These are phyloP conservation scores for Acipenser ruthenus DNA, from an alignment of 2,797 vertebrate genomes.

Conservation along the genomic window DNA sequence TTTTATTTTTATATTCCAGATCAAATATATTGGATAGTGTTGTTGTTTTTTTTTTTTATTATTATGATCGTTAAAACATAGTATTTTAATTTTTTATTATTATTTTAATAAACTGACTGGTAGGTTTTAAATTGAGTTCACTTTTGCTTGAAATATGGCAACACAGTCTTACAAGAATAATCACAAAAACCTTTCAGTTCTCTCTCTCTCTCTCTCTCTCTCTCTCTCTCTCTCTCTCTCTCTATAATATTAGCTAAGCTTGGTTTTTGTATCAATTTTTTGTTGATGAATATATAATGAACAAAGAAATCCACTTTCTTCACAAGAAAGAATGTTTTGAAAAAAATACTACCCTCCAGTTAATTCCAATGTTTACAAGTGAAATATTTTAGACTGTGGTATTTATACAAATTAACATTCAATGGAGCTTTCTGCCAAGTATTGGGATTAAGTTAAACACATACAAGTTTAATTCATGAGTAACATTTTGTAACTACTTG, in stretches of 20 bases:
- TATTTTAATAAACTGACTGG: background rate
- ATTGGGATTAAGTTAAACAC: background rate
- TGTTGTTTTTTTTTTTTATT: slow-evolving; percentile 26
- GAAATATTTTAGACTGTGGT: slow-evolving; percentile 62
- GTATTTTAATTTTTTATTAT: slow-evolving; percentile 8
- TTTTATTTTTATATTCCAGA: slow-evolving; percentile 37
- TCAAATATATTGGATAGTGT: slow-evolving; percentile 16
- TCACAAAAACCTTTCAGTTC: background rate
- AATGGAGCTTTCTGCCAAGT: slow-evolving; percentile 45
- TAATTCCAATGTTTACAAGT: slow-evolving; percentile 73
- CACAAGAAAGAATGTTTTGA: slow-evolving; percentile 72
- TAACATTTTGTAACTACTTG: slow-evolving; percentile 7
- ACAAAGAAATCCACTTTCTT: slow-evolving; percentile 35
- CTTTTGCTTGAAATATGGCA: background rate
- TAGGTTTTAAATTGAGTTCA: slow-evolving; percentile 5
- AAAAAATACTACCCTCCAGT: slow-evolving; percentile 48
- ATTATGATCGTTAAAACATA: slow-evolving; percentile 12
- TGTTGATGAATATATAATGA: slow-evolving; percentile 18
- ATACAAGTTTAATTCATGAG: background rate
- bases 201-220: too few species aligned
- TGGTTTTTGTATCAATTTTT: slow-evolving; percentile 4
- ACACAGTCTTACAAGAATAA: background rate
- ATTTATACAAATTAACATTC: slow-evolving; percentile 51
- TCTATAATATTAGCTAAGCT: background rate
- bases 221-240: too few species aligned